Percentiles rank a stretch among this genome's conserved stretches.
Evolutionary conservation across 2,113 vertebrate species (phyloP).

Genomic region (Toxotes chatareus): DNA sequence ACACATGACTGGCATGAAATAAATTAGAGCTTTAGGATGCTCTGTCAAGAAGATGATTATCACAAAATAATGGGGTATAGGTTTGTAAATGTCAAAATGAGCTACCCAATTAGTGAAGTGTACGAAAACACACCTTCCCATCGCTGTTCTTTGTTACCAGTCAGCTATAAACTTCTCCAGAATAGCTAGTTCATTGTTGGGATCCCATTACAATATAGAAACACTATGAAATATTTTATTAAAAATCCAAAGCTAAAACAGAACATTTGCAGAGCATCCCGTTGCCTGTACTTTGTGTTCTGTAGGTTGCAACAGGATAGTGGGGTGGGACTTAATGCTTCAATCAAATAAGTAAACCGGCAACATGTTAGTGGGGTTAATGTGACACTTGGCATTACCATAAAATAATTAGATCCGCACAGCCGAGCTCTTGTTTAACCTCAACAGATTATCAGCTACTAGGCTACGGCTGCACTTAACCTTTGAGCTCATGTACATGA

Average conservation of each 20-base stretch:
- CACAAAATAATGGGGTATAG: conserved; percentile 12
- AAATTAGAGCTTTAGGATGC: conserved; percentile 37
- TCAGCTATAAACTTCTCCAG: background rate
- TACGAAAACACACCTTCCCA: too few species aligned
- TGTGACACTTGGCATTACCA: conserved; percentile 43
- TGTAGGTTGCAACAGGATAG: background rate
- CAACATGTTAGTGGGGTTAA: conserved; percentile 37
- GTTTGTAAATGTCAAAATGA: conserved; percentile 1
- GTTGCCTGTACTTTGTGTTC: background rate
- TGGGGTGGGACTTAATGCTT: background rate
- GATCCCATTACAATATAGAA: too few species aligned
- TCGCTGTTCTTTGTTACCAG: background rate
- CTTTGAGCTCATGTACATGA: conserved; percentile 43
- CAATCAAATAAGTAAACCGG: conserved; percentile 23
- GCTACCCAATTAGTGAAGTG: background rate
- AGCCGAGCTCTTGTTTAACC: conserved; percentile 55
- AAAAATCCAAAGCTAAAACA: background rate
- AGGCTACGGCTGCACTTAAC: conserved; percentile 34
- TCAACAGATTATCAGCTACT: conserved; percentile 48
- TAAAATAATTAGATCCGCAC: conserved; percentile 58
- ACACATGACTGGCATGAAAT: conserved; percentile 36
- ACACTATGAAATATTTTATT: background rate
- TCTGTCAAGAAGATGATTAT: conserved; percentile 27
- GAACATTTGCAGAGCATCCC: background rate
- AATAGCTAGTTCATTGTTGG: too few species aligned